Conservation (phyloP, 2,888 invertebrate species). For the Acleris holmiana region DNA sequence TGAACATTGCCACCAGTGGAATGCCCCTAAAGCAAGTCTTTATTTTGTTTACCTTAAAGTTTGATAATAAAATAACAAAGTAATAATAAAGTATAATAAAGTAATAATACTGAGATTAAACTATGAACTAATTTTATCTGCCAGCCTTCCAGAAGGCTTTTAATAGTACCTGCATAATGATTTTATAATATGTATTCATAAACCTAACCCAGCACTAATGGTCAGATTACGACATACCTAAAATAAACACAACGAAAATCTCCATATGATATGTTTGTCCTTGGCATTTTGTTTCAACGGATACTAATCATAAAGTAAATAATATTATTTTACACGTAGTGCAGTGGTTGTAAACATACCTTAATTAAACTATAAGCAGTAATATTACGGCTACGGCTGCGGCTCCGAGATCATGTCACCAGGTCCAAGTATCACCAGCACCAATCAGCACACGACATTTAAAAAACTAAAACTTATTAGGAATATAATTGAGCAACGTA, state of each 20-base stretch:
- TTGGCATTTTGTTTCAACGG: neutral
- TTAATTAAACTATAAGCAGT: slow-evolving; percentile 14
- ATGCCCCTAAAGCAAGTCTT: too few species aligned
- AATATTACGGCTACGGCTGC: slow-evolving; percentile 10
- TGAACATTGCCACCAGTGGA: too few species aligned
- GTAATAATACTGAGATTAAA: too few species aligned
- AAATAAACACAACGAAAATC: neutral
- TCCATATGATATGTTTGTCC: neutral
- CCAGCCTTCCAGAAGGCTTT: too few species aligned
- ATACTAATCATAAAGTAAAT: slow-evolving; percentile 18
- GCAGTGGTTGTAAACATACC: slow-evolving; percentile 23
- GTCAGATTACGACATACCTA: neutral
- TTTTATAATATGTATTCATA: too few species aligned
- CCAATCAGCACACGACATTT: slow-evolving; percentile 1
- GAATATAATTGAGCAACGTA: slow-evolving; percentile 29
- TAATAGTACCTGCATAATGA: too few species aligned
- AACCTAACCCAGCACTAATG: too few species aligned
- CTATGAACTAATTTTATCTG: too few species aligned
- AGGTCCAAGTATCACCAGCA: neutral
- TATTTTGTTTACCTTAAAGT: too few species aligned
- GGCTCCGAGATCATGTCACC: slow-evolving; percentile 23
- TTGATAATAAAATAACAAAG: too few species aligned
- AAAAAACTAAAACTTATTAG: neutral
- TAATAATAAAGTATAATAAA: too few species aligned
- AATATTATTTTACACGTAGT: slow-evolving; percentile 18